Percentiles rank a stretch among this genome's conserved stretches.
phyloP scores from a whole-genome alignment of 1,140 invertebrate genomes.

The Sinonovacula constricta region DNA sequence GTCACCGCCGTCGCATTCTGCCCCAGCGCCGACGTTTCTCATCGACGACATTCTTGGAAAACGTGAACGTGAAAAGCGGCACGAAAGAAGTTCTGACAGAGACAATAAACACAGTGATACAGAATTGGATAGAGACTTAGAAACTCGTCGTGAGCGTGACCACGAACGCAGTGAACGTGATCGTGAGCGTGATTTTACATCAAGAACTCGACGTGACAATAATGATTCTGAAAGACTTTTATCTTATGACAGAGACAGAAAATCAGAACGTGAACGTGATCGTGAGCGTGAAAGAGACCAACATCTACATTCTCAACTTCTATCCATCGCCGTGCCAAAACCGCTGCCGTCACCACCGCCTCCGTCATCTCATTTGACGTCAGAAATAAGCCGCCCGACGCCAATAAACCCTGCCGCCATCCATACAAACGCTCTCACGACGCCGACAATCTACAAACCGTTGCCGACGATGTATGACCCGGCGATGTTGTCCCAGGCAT shows the following conservation, averaged over 20 bases:
- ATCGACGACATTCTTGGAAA: constrained; percentile 71
- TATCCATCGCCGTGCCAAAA: constrained; percentile 6
- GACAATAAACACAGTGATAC: not conserved
- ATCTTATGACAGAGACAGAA: not conserved
- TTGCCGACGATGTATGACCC: constrained; percentile 63
- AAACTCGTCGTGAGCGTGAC: constrained; percentile 2
- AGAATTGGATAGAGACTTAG: not conserved
- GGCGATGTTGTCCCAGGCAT: constrained; percentile 46
- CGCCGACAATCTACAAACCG: constrained; percentile 60
- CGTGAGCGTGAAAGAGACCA: too few relatives aligned
- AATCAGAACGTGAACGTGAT: not conserved
- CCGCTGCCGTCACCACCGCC: constrained; percentile 19
- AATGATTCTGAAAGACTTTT: not conserved
- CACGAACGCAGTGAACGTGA: not conserved
- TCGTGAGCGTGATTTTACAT: not conserved
- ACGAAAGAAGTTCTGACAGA: not conserved
- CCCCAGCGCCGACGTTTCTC: constrained; percentile 58
- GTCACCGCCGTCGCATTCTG: not conserved
- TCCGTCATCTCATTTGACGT: constrained; percentile 18
- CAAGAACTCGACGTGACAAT: too few relatives aligned
- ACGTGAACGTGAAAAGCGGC: constrained; percentile 19
- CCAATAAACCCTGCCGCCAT: constrained; percentile 59
- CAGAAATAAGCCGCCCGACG: constrained; percentile 55
- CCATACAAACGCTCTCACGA: constrained; percentile 54
- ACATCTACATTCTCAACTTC: constrained; percentile 20